Conservation (phyloP, 2,797 vertebrate species). For the Argentina silus region DNA sequence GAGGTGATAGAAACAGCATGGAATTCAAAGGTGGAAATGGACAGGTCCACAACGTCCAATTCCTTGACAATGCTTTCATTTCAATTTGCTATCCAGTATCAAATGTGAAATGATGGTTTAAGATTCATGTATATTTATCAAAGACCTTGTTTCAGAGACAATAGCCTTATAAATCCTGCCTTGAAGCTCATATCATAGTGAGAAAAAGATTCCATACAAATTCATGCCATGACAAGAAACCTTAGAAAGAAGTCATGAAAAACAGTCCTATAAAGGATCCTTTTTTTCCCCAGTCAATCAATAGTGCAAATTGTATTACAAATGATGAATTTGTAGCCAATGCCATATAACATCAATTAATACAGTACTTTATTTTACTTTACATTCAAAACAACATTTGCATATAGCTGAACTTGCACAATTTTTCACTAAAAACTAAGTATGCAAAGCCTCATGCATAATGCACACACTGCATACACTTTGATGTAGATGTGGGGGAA, state of each 20-base stretch:
- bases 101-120: neutral
- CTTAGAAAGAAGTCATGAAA: neutral
- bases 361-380: neutral
- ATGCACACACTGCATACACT: too few species aligned
- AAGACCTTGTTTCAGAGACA: neutral
- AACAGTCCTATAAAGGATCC: neutral
- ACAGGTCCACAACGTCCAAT: neutral
- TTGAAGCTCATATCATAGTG: neutral
- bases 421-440: too few species aligned
- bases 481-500: too few species aligned
- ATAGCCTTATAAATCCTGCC: neutral
- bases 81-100: neutral
- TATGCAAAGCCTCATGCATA: too few species aligned
- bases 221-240: neutral
- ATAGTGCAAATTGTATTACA: neutral
- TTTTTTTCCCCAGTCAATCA: neutral
- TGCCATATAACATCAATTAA: neutral
- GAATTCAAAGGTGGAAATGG: too few species aligned
- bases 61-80: neutral
- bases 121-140: neutral
- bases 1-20: too few species aligned
- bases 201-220: neutral
- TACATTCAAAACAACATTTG: slow-evolving; percentile 1
- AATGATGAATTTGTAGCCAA: neutral
- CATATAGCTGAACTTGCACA: neutral